Evolutionary conservation across 2,888 invertebrate genomes (phyloP).

Genomic region (Eristalis intricaria): DNA sequence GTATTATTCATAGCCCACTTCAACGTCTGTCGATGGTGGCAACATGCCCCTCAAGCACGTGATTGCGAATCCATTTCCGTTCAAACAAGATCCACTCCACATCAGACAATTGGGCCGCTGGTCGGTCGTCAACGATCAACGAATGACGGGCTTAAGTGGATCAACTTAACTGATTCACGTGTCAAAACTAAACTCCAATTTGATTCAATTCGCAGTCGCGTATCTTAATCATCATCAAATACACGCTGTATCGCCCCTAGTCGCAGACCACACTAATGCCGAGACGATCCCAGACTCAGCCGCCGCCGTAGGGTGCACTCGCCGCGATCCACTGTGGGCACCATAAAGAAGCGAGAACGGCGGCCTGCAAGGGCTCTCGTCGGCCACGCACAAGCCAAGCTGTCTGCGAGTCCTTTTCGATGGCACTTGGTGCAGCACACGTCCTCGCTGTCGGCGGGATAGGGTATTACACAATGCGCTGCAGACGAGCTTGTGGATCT

Average conservation of each 20-base stretch:
- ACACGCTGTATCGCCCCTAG: constrained; percentile 34
- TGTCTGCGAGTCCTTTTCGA: neutral
- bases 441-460: neutral
- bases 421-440: neutral
- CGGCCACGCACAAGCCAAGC: neutral
- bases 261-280: constrained; percentile 38
- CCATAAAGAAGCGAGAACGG: neutral
- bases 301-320: neutral
- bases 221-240: constrained; percentile 47
- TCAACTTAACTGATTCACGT: constrained; percentile 46
- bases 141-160: constrained; percentile 36
- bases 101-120: neutral
- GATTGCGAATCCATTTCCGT: neutral
- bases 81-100: neutral
- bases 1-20: no score
- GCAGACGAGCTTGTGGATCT: neutral
- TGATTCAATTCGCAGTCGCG: constrained; percentile 44
- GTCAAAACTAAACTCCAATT: constrained; percentile 54
- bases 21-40: neutral
- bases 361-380: no score
- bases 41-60: neutral
- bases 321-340: neutral
- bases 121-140: neutral
- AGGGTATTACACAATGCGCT: neutral
- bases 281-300: constrained; percentile 12